A percentile compares a stretch with the other conserved stretches of the same genome.
These are phyloP conservation scores for Pangasianodon gigas DNA, from an alignment of 2,113 vertebrate species.

Conservation along the genomic window DNA sequence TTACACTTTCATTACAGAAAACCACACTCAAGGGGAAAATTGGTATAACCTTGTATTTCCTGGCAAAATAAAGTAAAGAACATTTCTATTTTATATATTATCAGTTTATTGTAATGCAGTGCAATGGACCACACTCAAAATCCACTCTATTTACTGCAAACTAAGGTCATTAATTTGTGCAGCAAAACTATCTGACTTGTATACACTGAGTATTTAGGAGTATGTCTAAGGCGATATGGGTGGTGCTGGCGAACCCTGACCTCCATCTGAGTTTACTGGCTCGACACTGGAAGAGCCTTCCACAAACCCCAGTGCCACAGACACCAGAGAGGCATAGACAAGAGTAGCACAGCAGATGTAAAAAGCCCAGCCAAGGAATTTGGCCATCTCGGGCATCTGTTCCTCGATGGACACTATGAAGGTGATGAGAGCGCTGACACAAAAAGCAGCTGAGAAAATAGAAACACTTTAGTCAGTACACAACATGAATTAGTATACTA, in stretches of 20 bases:
- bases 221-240: not conserved
- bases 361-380: conserved; percentile 58
- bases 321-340: conserved; percentile 51
- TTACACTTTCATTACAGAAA: conserved; percentile 32
- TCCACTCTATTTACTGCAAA: not conserved
- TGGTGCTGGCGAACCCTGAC: not conserved
- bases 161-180: not conserved
- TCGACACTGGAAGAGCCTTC: conserved; percentile 20
- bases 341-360: conserved; percentile 58
- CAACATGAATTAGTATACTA: not conserved
- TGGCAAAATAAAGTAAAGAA: not conserved
- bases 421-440: conserved; percentile 36
- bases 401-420: conserved; percentile 52
- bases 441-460: conserved; percentile 43
- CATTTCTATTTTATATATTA: not conserved
- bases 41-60: not conserved
- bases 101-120: not conserved
- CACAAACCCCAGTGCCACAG: conserved; percentile 35
- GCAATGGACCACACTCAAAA: not conserved
- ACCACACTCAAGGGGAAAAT: not conserved
- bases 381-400: conserved; percentile 36
- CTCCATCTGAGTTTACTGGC: conserved; percentile 8
- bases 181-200: not conserved
- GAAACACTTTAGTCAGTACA: conserved; percentile 3
- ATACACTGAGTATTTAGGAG: not conserved